Percentiles rank a stretch among this genome's conserved stretches.
Evolutionary conservation across 2,113 vertebrate species (phyloP).

Genomic region (Rafetus swinhoei): DNA sequence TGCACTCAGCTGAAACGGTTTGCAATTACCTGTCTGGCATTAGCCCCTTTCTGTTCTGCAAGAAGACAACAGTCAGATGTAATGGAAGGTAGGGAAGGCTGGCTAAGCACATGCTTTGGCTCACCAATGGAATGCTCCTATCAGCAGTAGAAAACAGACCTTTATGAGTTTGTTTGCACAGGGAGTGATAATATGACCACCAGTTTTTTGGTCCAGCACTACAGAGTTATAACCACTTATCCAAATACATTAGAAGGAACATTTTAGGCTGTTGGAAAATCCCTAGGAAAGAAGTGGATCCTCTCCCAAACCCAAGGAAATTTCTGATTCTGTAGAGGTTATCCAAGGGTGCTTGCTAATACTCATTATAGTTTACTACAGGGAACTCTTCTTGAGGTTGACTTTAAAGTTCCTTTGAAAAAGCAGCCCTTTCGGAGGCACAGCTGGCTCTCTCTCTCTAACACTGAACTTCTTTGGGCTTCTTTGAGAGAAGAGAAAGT

Average conservation of each 20-base stretch:
- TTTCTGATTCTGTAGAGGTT: neutral
- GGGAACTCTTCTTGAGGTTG: neutral
- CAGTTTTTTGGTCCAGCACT: neutral
- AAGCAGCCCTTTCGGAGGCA: neutral
- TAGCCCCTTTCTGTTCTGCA: neutral
- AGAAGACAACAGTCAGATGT: neutral
- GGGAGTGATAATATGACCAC: neutral
- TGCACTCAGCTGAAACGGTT: neutral
- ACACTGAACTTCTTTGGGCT: neutral
- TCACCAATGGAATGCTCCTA: neutral
- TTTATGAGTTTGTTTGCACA: neutral
- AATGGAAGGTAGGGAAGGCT: neutral
- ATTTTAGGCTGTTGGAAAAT: neutral
- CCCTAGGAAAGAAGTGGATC: neutral
- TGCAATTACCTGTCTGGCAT: neutral
- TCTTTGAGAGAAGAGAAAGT: neutral
- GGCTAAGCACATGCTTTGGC: neutral
- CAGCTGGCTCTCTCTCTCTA: neutral
- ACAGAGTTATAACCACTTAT: neutral
- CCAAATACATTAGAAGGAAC: neutral
- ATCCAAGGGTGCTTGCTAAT: neutral
- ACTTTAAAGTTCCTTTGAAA: neutral
- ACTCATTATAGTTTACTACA: neutral
- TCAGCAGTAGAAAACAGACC: neutral
- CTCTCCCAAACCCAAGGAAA: neutral